These are phyloP conservation scores for Plecotus auritus DNA, from an alignment of 2,113 vertebrate genomes.

Conservation along the genomic window DNA sequence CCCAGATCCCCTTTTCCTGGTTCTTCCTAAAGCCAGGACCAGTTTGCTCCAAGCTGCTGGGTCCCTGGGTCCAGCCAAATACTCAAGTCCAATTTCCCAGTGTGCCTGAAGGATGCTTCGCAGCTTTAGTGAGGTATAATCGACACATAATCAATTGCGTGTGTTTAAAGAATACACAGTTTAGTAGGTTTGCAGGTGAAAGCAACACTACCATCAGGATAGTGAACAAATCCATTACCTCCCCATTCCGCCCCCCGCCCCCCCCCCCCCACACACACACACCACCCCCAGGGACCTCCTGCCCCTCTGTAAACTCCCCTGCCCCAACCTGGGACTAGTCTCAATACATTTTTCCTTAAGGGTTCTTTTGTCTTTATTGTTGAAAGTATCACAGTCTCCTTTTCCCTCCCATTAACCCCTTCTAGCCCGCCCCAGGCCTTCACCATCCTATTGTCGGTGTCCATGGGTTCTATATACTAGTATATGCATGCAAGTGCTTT, in stretches of 20 bases:
- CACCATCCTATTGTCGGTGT: no score
- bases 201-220: background rate
- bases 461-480: no score
- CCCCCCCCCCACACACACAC: no score
- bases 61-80: background rate
- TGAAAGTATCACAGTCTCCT: no score
- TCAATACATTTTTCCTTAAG: background rate
- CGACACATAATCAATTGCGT: background rate
- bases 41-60: conserved; percentile 15
- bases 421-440: no score
- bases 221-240: background rate
- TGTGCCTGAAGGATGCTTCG: background rate
- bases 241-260: no score
- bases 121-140: conserved; percentile 7
- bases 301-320: background rate
- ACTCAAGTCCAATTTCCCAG: background rate
- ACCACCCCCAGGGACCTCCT: background rate
- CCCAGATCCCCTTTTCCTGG: background rate
- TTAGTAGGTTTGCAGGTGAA: background rate
- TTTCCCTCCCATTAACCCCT: fast-evolving
- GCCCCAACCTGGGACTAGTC: background rate
- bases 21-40: background rate
- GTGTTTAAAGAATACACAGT: background rate
- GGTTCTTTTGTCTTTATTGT: background rate
- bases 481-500: no score